phyloP scores from a whole-genome alignment of 2,888 invertebrate genomes.

The Acrobasis repandana region DNA sequence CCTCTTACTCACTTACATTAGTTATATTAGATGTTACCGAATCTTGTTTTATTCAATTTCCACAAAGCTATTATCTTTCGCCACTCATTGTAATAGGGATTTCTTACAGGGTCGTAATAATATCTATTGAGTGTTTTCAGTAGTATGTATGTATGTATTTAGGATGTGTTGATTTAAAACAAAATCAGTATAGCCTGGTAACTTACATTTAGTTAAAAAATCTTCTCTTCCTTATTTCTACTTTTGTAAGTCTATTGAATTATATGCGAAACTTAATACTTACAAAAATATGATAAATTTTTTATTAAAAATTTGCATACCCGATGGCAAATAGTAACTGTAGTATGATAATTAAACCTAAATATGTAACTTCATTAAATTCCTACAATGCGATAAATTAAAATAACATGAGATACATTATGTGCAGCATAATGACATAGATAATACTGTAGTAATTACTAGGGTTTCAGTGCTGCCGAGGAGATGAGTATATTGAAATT shows the following conservation, averaged over 20 bases:
- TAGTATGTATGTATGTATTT: conserved; percentile 42
- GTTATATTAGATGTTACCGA: conserved; percentile 68
- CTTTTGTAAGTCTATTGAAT: no score
- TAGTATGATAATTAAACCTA: no score
- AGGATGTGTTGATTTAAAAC: neutral
- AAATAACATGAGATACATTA: neutral
- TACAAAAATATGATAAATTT: no score
- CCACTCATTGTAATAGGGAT: conserved; percentile 63
- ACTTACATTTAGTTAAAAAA: no score
- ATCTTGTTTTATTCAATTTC: conserved; percentile 72
- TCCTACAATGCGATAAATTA: neutral
- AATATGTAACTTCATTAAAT: neutral
- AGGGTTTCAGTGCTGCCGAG: conserved; percentile 3
- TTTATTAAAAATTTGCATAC: no score
- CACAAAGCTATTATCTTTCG: conserved; percentile 65
- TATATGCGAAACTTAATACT: no score
- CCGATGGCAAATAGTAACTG: no score
- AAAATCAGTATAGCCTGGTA: no score
- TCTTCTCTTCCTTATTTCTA: no score
- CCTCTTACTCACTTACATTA: conserved; percentile 70
- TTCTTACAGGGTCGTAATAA: conserved; percentile 56
- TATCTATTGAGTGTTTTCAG: conserved; percentile 49
- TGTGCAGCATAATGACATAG: neutral
- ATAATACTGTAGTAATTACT: conserved; percentile 11
- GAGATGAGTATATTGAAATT: conserved; percentile 10